Conservation (phyloP, 2,113 vertebrate species). For the Zosterops pallidus region DNA sequence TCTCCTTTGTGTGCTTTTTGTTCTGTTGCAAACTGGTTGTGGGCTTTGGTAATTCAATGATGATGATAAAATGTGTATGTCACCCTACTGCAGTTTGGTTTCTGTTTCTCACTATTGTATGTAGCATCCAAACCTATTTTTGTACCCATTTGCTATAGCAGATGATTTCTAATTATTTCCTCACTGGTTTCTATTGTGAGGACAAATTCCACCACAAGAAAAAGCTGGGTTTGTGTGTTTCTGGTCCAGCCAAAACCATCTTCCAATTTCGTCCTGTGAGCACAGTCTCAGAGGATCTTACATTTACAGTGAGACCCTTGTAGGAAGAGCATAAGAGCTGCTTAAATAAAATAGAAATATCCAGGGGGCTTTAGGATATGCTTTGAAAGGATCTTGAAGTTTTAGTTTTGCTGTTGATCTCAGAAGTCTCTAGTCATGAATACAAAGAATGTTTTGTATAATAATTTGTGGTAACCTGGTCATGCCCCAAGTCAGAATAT, state of each 20-base stretch:
- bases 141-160: background rate
- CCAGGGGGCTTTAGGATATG: background rate
- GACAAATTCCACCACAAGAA: background rate
- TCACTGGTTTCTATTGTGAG: background rate
- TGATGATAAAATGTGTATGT: background rate
- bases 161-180: background rate
- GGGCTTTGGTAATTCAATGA: background rate
- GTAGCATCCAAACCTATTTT: background rate
- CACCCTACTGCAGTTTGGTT: background rate
- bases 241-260: background rate
- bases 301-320: background rate
- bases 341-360: background rate
- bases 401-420: background rate
- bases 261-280: background rate
- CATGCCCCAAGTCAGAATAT: background rate
- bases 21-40: background rate
- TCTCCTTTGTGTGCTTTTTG: background rate
- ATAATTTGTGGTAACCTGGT: background rate
- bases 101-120: background rate
- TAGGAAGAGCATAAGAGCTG: background rate
- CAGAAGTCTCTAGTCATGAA: background rate
- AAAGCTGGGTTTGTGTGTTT: background rate
- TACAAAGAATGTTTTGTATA: background rate
- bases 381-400: background rate
- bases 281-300: background rate